Evolutionary conservation across 2,888 invertebrate genomes (phyloP).

Genomic region (Timema cristinae): DNA sequence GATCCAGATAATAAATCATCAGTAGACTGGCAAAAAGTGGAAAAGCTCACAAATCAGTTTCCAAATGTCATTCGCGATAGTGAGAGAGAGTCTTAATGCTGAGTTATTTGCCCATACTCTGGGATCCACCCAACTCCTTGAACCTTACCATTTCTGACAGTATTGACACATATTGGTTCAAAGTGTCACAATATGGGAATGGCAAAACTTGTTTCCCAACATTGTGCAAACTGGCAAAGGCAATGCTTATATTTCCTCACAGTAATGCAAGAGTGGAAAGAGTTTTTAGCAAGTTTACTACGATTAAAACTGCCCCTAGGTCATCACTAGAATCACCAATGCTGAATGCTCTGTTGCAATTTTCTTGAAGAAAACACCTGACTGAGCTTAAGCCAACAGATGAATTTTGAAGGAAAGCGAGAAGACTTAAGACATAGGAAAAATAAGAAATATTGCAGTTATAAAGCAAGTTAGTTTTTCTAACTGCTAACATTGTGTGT

Average conservation of each 20-base stretch:
- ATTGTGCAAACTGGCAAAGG: slow-evolving; percentile 9
- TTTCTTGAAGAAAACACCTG: background rate
- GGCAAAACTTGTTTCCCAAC: background rate
- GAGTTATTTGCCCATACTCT: background rate
- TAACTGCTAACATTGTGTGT: too few relatives aligned
- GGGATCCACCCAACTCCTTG: background rate
- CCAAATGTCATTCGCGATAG: background rate
- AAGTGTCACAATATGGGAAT: background rate
- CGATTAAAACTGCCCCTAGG: slow-evolving; percentile 10
- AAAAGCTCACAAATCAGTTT: background rate
- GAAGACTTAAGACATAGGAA: background rate
- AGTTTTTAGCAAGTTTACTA: slow-evolving; percentile 1
- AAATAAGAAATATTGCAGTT: too few relatives aligned
- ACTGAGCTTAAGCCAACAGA: background rate
- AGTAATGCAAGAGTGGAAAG: slow-evolving; percentile 15
- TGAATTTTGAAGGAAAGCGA: slow-evolving; percentile 2
- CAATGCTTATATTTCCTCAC: slow-evolving; percentile 4
- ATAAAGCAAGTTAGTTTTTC: too few relatives aligned
- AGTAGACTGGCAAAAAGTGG: slow-evolving; percentile 9
- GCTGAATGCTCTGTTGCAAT: background rate
- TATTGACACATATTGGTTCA: background rate
- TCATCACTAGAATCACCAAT: slow-evolving; percentile 11
- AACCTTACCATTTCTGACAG: too few relatives aligned
- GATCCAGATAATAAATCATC: background rate
- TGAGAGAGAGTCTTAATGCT: background rate